Evolutionary conservation across 30 jellyfish, hydroid and myxozoan species (phyloP).

Genomic region (Hydractinia echinata): DNA sequence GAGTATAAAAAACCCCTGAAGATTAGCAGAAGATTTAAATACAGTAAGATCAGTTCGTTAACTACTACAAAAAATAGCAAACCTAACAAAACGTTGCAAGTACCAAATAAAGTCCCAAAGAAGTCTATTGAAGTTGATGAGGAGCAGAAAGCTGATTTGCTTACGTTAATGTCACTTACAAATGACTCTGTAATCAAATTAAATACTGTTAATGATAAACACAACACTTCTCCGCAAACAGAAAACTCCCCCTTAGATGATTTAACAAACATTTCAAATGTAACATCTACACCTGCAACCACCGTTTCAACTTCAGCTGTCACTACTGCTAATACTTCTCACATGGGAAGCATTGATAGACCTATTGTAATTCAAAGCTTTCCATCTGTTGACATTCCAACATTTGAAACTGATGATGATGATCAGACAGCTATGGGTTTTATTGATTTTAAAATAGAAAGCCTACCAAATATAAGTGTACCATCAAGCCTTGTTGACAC

Average conservation of each 20-base stretch:
- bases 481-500: too few species aligned
- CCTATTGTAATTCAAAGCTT: conserved; percentile 9
- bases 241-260: too few species aligned
- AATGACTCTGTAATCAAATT: background rate
- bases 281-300: too few species aligned
- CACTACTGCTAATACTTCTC: too few species aligned
- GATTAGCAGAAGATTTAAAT: conserved; percentile 8
- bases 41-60: background rate
- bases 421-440: background rate
- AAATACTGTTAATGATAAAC: background rate
- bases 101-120: background rate
- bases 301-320: too few species aligned
- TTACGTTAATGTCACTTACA: conserved; percentile 7
- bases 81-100: background rate
- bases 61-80: background rate
- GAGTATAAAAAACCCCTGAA: background rate
- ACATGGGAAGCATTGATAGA: too few species aligned
- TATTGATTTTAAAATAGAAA: conserved; percentile 1
- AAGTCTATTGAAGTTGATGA: conserved; percentile 7
- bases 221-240: too few species aligned
- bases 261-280: too few species aligned
- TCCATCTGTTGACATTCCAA: conserved; percentile 5
- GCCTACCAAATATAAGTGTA: too few species aligned
- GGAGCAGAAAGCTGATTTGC: background rate
- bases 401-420: background rate